Percentiles rank a stretch among this genome's conserved stretches.
These are phyloP conservation scores for Pseudorhombus dupliciocellatus DNA, from an alignment of 2,113 vertebrate species.

Conservation along the genomic window DNA sequence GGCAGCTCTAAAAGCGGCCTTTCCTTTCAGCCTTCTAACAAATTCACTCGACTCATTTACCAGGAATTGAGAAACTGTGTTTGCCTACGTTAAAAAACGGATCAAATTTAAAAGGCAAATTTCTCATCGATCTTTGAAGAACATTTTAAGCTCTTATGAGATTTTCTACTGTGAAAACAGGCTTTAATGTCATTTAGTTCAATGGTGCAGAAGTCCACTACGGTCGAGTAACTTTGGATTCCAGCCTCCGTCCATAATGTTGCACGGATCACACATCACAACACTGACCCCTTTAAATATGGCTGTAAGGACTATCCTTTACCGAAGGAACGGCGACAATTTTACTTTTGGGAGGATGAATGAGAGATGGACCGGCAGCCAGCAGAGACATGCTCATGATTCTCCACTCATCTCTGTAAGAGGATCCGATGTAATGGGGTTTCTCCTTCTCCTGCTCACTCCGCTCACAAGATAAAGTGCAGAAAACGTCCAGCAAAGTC, in stretches of 20 bases:
- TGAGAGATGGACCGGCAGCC: conserved; percentile 54
- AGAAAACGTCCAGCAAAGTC: conserved; percentile 62
- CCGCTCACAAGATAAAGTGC: conserved; percentile 64
- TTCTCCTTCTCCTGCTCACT: conserved; percentile 60
- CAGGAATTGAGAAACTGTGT: conserved; percentile 27
- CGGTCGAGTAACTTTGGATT: conserved; percentile 34
- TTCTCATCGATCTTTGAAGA: conserved; percentile 34
- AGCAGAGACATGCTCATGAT: conserved; percentile 62
- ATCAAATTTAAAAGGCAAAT: conserved; percentile 44
- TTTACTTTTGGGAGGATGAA: conserved; percentile 49
- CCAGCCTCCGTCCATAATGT: conserved; percentile 19
- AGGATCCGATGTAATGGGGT: conserved; percentile 78
- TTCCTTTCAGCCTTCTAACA: conserved; percentile 55
- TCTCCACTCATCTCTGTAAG: conserved; percentile 73
- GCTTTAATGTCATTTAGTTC: conserved; percentile 20
- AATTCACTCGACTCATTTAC: conserved; percentile 53
- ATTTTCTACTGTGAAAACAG: conserved; percentile 15
- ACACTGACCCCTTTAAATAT: conserved; percentile 44
- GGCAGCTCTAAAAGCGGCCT: conserved; percentile 33
- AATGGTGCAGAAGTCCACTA: conserved; percentile 13
- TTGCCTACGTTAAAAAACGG: conserved; percentile 5
- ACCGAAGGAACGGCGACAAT: conserved; percentile 42
- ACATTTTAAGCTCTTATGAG: conserved; percentile 12
- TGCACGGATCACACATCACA: conserved; percentile 41
- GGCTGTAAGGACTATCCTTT: conserved; percentile 42